Conservation (phyloP, 1,140 invertebrate species). For the Diachasma alloeum region DNA sequence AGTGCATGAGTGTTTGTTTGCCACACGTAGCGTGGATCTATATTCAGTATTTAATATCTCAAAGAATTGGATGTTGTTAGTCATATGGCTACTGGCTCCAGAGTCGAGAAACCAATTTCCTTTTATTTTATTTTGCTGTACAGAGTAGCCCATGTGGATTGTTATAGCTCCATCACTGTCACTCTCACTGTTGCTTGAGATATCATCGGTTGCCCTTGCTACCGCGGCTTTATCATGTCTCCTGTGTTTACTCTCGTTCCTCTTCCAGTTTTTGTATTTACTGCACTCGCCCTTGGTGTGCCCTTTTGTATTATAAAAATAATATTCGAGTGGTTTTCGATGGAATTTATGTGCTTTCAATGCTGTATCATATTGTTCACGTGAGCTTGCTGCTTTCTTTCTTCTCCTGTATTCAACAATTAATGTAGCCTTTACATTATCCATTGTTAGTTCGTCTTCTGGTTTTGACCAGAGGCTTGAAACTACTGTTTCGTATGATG, state of each 20-base stretch:
- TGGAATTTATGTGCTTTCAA: not conserved
- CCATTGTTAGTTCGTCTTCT: constrained; percentile 25
- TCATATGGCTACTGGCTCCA: not conserved
- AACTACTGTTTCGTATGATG: constrained; percentile 29
- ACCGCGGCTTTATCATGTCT: not conserved
- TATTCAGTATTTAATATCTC: not conserved
- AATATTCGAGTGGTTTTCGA: not conserved
- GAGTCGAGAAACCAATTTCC: not conserved
- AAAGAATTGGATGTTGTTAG: not conserved
- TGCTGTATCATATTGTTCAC: not conserved
- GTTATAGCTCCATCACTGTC: not conserved
- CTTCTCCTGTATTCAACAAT: constrained; percentile 30
- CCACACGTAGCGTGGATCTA: not conserved
- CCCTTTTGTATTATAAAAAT: not conserved
- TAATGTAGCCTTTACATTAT: constrained; percentile 30
- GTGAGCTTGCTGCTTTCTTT: not conserved
- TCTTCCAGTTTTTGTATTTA: not conserved
- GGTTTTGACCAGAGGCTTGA: constrained; percentile 33
- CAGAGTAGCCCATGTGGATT: not conserved
- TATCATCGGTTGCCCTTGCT: not conserved
- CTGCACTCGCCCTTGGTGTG: not conserved
- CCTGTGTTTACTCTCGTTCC: not conserved
- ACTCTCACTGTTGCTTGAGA: not conserved
- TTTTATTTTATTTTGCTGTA: not conserved
- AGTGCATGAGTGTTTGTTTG: not conserved